These are phyloP conservation scores for Sinhomidia bicolor DNA, from an alignment of 2,888 invertebrate species.

Conservation along the genomic window DNA sequence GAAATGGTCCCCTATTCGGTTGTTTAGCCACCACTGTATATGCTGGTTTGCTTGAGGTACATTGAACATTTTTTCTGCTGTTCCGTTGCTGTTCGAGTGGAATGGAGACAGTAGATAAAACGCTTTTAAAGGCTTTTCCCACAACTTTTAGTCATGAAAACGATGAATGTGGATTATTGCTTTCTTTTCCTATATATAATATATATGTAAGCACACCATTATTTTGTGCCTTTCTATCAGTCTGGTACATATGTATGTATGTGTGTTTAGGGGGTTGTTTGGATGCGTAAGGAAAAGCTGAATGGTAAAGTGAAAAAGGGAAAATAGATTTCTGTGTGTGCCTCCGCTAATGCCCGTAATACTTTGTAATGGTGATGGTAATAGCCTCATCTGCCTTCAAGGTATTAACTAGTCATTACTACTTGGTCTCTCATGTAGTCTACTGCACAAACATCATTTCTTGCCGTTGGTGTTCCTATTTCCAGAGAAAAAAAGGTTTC, in stretches of 20 bases:
- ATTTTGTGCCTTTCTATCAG: neutral
- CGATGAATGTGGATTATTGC: conserved; percentile 64
- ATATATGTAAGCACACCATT: conserved; percentile 1
- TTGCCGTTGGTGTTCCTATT: neutral
- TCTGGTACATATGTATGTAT: neutral
- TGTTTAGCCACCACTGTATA: neutral
- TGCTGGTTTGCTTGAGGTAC: neutral
- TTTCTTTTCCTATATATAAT: conserved; percentile 9
- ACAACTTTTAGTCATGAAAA: conserved; percentile 28
- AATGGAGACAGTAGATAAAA: conserved; percentile 60
- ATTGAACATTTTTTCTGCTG: neutral
- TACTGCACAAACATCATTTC: neutral
- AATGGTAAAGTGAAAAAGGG: conserved; percentile 38
- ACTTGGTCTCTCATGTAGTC: conserved; percentile 17
- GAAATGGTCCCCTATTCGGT: neutral
- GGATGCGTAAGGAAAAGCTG: conserved; percentile 39
- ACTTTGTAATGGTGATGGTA: conserved; percentile 70
- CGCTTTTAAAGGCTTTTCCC: conserved; percentile 54
- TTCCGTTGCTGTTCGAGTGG: conserved; percentile 12
- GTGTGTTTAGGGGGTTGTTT: conserved; percentile 28
- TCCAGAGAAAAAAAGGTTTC: neutral
- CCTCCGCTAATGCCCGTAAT: conserved; percentile 65
- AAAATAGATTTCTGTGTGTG: conserved; percentile 57
- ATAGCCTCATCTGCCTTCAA: conserved; percentile 67
- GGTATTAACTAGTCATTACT: conserved; percentile 73